Base-by-base conservation (phyloP, 2,113 vertebrate species). In the Blennius ocellaris region DNA sequence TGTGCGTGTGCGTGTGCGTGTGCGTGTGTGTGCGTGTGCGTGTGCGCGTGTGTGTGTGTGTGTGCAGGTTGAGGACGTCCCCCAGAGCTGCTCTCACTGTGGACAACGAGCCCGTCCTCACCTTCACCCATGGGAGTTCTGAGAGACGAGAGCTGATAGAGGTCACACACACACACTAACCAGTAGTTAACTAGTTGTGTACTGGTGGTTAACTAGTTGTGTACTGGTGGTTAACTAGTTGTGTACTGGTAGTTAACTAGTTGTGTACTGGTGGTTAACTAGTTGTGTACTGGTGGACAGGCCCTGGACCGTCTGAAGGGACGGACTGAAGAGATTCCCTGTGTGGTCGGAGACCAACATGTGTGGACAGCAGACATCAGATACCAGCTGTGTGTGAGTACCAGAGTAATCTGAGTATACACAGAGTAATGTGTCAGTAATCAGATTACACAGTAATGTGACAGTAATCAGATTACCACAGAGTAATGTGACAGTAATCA, bases 371-470 rank as follows among this genome's bases (percentile, higher is more conserved):
- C 87, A 0, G 88, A 95, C 0, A 73, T 99, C 86, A 86, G 65
- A 82, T 98, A 96, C 80, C 98, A 99, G 90, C 70, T 96, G 11
- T 99, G 95, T 74, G 98, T 99, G 90, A 95, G 97, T 93, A 30
- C 21, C 21, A 30, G 21, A 30, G 21, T 30, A 44, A 44, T 12
- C 43, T 44, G 43, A 44, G 5, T 11, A 44, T 3, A 1, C 5
- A 5, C 43, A 3, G 43, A 44, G 43, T 40, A 37, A 40, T 11
- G 2, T 6, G 38, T 17, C 0, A 30, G 21, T 30, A 44, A 44
- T 12, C 43, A 11, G 43, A 44, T 0, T 11, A 44, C 8, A 1
- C 5, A 5, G 43, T 40, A 37, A 40, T 11, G 2, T 6, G 38
- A n/a, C 0, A 30, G 21, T 30, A 44, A 44, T 12, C 43, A 11